Conservation (phyloP, 2,797 vertebrate genomes). For the Cyprinodon diabolis region DNA sequence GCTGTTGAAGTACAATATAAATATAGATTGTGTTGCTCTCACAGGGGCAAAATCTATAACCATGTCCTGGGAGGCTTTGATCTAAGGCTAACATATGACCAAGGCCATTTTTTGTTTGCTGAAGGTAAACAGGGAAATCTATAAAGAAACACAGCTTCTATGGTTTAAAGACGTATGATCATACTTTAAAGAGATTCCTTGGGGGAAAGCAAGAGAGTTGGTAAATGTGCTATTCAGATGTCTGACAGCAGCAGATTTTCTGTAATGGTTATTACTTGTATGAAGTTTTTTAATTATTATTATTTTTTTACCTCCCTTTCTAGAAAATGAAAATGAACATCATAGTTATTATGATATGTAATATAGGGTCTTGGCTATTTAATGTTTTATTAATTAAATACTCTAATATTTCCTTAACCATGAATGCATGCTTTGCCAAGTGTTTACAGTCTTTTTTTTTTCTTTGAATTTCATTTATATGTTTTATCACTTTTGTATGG, state of each 20-base stretch:
- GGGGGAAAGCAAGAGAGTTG: constrained; percentile 13
- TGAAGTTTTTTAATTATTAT: not conserved
- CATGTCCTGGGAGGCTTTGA: constrained; percentile 64
- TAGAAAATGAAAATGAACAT: not conserved
- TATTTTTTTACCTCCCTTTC: not conserved
- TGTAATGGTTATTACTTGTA: constrained; percentile 3
- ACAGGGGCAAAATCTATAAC: constrained; percentile 72
- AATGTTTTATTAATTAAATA: not conserved
- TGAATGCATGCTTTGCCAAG: no score
- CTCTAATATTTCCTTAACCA: not conserved
- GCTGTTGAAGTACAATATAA: constrained; percentile 75
- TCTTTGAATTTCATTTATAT: no score
- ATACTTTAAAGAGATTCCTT: constrained; percentile 13
- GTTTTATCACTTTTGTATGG: no score
- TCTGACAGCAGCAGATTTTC: constrained; percentile 4
- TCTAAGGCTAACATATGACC: constrained; percentile 45
- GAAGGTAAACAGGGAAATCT: constrained; percentile 56
- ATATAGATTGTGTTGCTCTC: constrained; percentile 75
- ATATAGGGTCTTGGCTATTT: not conserved
- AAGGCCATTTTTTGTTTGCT: constrained; percentile 57
- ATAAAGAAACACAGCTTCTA: constrained; percentile 47
- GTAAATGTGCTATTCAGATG: constrained; percentile 10
- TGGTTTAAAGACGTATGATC: constrained; percentile 28
- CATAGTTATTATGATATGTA: not conserved
- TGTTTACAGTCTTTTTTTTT: no score